These are phyloP conservation scores for Eulithis testata DNA, from an alignment of 2,888 invertebrate genomes.

Conservation along the genomic window DNA sequence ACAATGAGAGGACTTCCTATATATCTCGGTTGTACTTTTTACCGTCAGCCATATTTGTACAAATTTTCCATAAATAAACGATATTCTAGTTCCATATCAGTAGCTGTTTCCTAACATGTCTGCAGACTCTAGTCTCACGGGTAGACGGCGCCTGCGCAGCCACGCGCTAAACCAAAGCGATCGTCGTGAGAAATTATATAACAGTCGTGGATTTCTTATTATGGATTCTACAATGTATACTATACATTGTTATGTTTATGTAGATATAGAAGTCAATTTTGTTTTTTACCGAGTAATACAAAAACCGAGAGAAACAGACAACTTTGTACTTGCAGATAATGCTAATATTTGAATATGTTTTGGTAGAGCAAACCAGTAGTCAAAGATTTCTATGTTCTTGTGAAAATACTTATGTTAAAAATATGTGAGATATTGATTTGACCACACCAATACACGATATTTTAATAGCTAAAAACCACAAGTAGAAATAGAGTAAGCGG, in stretches of 20 bases:
- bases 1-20: constrained; percentile 32
- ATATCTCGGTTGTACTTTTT: constrained; percentile 28
- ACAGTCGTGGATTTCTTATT: constrained; percentile 63
- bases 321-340: not conserved
- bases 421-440: constrained; percentile 11
- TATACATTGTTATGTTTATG: constrained; percentile 29
- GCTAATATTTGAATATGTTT: not conserved
- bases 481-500: constrained; percentile 58
- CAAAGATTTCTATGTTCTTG: not conserved
- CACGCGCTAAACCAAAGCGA: constrained; percentile 61
- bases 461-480: constrained; percentile 55
- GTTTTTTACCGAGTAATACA: constrained; percentile 3
- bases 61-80: constrained; percentile 39
- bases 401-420: not conserved
- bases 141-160: constrained; percentile 54
- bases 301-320: not conserved
- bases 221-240: constrained; percentile 33
- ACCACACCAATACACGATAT: constrained; percentile 21
- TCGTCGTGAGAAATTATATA: constrained; percentile 78
- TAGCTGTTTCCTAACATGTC: constrained; percentile 39
- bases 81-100: constrained; percentile 47
- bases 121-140: constrained; percentile 58
- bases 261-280: constrained; percentile 17
- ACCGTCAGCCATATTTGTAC: constrained; percentile 32
- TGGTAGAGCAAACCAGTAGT: no score